phyloP scores from a whole-genome alignment of 2,797 vertebrate genomes.

The Poecilia wingei region DNA sequence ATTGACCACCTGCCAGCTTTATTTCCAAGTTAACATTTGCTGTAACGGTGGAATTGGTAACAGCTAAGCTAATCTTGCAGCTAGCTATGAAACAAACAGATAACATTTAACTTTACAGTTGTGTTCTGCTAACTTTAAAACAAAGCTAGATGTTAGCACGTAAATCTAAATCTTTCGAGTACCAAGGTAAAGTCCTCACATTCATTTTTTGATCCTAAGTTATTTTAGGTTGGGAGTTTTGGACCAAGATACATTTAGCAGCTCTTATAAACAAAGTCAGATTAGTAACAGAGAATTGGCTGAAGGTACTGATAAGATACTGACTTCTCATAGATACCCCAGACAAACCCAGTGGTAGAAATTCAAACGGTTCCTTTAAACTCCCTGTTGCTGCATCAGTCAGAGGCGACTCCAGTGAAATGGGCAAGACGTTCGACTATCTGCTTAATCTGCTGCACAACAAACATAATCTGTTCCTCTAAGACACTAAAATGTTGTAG shows the following conservation, averaged over 20 bases:
- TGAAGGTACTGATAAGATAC: not conserved
- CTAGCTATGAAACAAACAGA: not conserved
- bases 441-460: not conserved
- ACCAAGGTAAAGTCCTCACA: not conserved
- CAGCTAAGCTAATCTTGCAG: not conserved
- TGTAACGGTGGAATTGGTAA: not conserved
- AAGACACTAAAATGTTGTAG: conserved; percentile 4
- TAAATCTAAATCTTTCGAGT: not conserved
- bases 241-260: not conserved
- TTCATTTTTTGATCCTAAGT: not conserved
- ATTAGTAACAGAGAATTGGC: not conserved
- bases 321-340: not conserved
- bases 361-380: not conserved
- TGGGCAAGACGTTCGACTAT: not conserved
- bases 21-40: not conserved
- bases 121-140: not conserved
- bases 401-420: not conserved
- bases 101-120: not conserved
- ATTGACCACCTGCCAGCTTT: not conserved
- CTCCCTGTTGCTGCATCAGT: not conserved
- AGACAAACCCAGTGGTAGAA: not conserved
- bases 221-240: not conserved
- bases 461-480: not conserved
- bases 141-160: not conserved
- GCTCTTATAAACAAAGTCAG: not conserved